These are phyloP conservation scores for Diogma glabrata DNA, from an alignment of 2,888 invertebrate species.

Conservation along the genomic window DNA sequence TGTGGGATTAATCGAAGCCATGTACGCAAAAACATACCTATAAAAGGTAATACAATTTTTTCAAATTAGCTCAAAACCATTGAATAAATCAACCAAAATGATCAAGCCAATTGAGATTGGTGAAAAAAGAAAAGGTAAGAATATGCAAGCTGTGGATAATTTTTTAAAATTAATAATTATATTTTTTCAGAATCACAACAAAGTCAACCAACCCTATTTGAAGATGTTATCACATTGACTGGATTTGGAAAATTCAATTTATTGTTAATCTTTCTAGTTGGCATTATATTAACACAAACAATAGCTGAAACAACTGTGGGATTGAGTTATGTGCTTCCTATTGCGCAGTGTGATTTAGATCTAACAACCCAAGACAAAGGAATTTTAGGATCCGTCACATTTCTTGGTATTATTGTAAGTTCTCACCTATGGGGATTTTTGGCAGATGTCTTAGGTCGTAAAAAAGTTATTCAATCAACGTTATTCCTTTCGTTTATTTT, in stretches of 20 bases:
- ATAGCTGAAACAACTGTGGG: slow-evolving; percentile 37
- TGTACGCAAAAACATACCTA: too few relatives aligned
- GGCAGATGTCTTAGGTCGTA: slow-evolving; percentile 42
- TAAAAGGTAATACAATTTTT: too few relatives aligned
- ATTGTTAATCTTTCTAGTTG: slow-evolving; percentile 37
- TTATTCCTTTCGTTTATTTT: slow-evolving; percentile 36
- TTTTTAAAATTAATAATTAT: too few relatives aligned
- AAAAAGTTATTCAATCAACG: slow-evolving; percentile 37
- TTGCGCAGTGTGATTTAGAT: slow-evolving; percentile 37
- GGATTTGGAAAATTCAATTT: slow-evolving; percentile 43
- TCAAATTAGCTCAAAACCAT: too few relatives aligned
- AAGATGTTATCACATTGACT: slow-evolving; percentile 19
- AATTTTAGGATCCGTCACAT: slow-evolving; percentile 33
- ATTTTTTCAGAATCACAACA: neutral
- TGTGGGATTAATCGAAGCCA: too few relatives aligned
- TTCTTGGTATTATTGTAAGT: slow-evolving; percentile 39
- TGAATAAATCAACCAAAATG: too few relatives aligned
- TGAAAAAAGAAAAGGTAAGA: too few relatives aligned
- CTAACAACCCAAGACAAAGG: slow-evolving; percentile 33
- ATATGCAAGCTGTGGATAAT: too few relatives aligned
- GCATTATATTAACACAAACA: slow-evolving; percentile 40
- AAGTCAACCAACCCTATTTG: neutral
- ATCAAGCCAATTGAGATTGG: too few relatives aligned
- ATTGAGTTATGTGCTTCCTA: slow-evolving; percentile 42
- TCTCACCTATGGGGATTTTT: slow-evolving; percentile 46